Evolutionary conservation across 2,888 invertebrate genomes (phyloP).

Genomic region (Nasonia oneida): DNA sequence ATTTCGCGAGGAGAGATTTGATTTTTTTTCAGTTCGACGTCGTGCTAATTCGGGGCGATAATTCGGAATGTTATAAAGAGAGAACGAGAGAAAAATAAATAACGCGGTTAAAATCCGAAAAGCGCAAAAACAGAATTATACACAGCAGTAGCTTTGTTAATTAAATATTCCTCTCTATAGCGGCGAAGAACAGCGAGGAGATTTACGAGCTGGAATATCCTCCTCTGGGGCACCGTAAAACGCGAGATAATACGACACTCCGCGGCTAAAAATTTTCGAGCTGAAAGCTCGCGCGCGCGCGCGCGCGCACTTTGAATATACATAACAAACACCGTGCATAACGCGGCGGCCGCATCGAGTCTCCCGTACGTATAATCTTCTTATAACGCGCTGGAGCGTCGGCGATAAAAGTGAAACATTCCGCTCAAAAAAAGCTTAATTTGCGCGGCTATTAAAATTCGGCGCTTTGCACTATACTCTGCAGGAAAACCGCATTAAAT

Average conservation of each 20-base stretch:
- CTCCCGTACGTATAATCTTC: constrained; percentile 48
- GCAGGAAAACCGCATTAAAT: constrained; percentile 7
- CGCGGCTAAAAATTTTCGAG: constrained; percentile 26
- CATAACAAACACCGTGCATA: not conserved
- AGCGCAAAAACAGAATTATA: not conserved
- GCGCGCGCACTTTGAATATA: not conserved
- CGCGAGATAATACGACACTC: constrained; percentile 4
- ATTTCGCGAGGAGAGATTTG: constrained; percentile 16
- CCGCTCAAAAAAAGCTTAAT: constrained; percentile 42
- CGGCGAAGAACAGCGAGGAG: not conserved
- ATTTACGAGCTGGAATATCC: not conserved
- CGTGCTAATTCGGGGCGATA: too few relatives aligned
- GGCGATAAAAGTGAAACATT: constrained; percentile 52
- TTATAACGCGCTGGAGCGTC: constrained; percentile 59
- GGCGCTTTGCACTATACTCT: not conserved
- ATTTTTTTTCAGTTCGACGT: too few relatives aligned
- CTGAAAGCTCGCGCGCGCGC: not conserved
- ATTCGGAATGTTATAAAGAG: too few relatives aligned
- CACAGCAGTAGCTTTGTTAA: not conserved
- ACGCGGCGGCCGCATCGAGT: not conserved
- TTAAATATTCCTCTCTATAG: not conserved
- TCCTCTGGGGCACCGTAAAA: not conserved
- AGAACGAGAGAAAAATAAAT: not conserved
- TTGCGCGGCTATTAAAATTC: constrained; percentile 45
- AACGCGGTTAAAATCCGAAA: not conserved